A percentile compares a stretch with the other conserved stretches of the same genome.
Conservation (phyloP, 2,113 vertebrate species). For the Zeus faber region DNA sequence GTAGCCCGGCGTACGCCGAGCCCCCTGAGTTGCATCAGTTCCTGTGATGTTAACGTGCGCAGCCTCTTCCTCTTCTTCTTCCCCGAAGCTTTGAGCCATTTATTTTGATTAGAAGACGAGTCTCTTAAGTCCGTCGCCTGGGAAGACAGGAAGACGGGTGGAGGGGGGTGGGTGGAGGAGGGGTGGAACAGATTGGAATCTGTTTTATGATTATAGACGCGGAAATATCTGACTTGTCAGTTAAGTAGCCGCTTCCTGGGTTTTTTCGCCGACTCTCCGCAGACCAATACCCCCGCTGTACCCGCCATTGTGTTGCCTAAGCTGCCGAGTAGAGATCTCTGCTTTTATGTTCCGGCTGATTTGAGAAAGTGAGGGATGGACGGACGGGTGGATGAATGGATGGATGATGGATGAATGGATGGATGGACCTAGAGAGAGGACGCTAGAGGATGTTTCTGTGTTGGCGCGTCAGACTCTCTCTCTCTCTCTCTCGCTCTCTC, state of each 20-base stretch:
- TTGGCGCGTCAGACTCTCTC: background rate
- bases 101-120: constrained; percentile 76
- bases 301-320: constrained; percentile 54
- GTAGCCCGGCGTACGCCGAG: constrained; percentile 39
- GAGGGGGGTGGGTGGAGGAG: constrained; percentile 36
- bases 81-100: constrained; percentile 66
- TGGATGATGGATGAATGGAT: too few relatives aligned
- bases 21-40: constrained; percentile 67
- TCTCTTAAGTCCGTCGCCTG: constrained; percentile 62
- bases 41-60: constrained; percentile 64
- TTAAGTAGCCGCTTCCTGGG: constrained; percentile 65
- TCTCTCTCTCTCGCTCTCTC: background rate
- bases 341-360: constrained; percentile 33
- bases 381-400: background rate
- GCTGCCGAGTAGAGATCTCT: constrained; percentile 37
- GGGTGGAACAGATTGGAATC: constrained; percentile 59
- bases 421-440: background rate
- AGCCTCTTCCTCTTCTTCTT: constrained; percentile 62
- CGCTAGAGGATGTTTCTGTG: background rate
- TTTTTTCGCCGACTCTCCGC: constrained; percentile 43
- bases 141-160: constrained; percentile 30
- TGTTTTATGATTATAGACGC: constrained; percentile 73
- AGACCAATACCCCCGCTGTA: constrained; percentile 59
- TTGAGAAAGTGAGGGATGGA: constrained; percentile 27
- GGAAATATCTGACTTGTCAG: constrained; percentile 64